Percentiles rank a stretch among this genome's conserved stretches.
phyloP scores from a whole-genome alignment of 1,140 invertebrate species.

The Cherax destructor region DNA sequence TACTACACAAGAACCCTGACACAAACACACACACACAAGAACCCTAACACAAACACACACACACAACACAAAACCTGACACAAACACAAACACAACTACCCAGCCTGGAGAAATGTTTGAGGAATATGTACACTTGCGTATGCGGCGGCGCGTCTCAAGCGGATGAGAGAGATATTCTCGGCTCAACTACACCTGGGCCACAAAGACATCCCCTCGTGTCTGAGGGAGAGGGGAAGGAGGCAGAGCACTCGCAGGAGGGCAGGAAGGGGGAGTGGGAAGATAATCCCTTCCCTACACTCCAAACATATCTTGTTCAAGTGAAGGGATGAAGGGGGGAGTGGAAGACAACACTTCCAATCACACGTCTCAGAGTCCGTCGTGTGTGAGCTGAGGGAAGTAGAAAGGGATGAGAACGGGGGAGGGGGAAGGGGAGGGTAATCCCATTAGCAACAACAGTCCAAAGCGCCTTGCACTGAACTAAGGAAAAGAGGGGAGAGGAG shows the following conservation, averaged over 20 bases:
- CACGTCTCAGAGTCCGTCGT: no score
- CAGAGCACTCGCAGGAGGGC: no score
- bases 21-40: neutral
- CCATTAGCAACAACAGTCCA: neutral
- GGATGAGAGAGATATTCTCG: neutral
- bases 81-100: no score
- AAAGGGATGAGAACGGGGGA: neutral
- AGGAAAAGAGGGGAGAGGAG: neutral
- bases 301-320: no score
- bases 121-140: neutral
- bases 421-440: neutral
- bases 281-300: no score
- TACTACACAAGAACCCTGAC: neutral
- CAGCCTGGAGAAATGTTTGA: neutral
- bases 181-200: neutral
- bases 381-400: neutral
- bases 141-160: neutral
- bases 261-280: no score
- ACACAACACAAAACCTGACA: neutral
- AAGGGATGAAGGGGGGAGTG: no score
- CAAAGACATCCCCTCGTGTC: neutral
- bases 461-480: neutral
- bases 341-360: no score
- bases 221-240: no score
- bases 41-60: neutral